These are phyloP conservation scores for Drosophila nigrodunni DNA, from an alignment of 1,140 invertebrate species.

Conservation along the genomic window DNA sequence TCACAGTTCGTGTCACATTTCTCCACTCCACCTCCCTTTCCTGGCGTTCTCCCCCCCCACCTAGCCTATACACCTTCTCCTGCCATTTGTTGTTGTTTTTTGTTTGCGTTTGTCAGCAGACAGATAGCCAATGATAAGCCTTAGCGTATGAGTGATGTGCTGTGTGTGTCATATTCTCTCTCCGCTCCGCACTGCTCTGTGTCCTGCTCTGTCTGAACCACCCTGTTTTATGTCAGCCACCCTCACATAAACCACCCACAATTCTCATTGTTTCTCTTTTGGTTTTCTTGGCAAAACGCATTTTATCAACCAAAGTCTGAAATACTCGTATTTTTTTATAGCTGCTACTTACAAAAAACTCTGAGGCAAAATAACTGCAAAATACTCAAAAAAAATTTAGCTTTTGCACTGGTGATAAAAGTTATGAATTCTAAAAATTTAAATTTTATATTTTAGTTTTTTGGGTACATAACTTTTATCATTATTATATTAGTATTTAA, in stretches of 20 bases:
- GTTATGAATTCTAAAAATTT: background rate
- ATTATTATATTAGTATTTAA: too few relatives aligned
- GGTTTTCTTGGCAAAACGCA: background rate
- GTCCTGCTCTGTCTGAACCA: background rate
- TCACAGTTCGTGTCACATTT: conserved; percentile 28
- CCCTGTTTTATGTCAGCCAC: conserved; percentile 12
- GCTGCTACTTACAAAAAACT: background rate
- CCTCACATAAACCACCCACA: conserved; percentile 9
- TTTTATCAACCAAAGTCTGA: background rate
- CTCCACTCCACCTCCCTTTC: conserved; percentile 1
- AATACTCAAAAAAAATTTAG: too few relatives aligned
- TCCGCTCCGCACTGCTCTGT: background rate
- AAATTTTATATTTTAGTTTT: too few relatives aligned
- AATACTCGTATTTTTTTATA: background rate
- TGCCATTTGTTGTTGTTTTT: conserved; percentile 19
- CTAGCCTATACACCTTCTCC: too few relatives aligned
- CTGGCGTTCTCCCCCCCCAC: background rate
- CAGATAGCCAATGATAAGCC: conserved; percentile 65
- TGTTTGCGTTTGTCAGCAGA: conserved; percentile 58
- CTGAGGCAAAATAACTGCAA: too few relatives aligned
- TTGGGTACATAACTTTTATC: too few relatives aligned
- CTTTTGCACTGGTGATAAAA: background rate
- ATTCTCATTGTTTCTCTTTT: background rate
- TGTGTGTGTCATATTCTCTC: conserved; percentile 15
- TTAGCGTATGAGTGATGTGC: conserved; percentile 59